Base-by-base conservation (phyloP, 2,797 vertebrate species). In the Cuniculus paca region DNA sequence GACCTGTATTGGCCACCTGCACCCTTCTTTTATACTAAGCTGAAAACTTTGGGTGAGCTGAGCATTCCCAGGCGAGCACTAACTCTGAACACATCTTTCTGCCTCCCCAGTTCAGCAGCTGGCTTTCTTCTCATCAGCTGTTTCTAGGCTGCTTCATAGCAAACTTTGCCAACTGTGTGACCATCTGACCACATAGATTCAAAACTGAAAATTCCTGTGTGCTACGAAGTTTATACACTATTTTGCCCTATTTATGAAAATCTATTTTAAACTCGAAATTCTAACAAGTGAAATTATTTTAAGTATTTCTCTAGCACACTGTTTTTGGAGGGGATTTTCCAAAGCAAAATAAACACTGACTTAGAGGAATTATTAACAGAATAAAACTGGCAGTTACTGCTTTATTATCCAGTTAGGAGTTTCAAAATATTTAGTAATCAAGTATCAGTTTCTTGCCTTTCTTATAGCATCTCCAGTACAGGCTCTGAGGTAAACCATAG, bases 211-310 rank as follows among this genome's bases (percentile, higher is more conserved):
- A 83, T 89, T 70, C 63, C 50, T 34, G 36, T 75, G 60, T 6
- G 7, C 50, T 36, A 54, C 0, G 80, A 52, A 54, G 22, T 36
- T 77, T 63, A 4, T 31, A 70, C 58, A 28, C 26, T 56, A 86
- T 31, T 85, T 78, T 6, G 4, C 16, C 45, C 7, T 83, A 28
- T 68, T n/a, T 77, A 72, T 87, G 39, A 79, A 52, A 87, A 90
- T 70, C 50, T 56, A 56, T 78, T 81, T 58, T 45, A 84, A 84
- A n/a, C 10, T 16, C 92, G 10, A 72, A 90, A 94, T 72, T 86
- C 39, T 78, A 90, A 60, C 42, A 54, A 34, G 58, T 60, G 61
- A 65, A 79, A 91, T 68, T 36, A 83, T 20, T 74, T 84, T 28
- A 75, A 75, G 13, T 80, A 81, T 42, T 60, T 6, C 22, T 61